Evolutionary conservation across 2,797 vertebrate species (phyloP).

Genomic region (Micropoecilia bifurca): DNA sequence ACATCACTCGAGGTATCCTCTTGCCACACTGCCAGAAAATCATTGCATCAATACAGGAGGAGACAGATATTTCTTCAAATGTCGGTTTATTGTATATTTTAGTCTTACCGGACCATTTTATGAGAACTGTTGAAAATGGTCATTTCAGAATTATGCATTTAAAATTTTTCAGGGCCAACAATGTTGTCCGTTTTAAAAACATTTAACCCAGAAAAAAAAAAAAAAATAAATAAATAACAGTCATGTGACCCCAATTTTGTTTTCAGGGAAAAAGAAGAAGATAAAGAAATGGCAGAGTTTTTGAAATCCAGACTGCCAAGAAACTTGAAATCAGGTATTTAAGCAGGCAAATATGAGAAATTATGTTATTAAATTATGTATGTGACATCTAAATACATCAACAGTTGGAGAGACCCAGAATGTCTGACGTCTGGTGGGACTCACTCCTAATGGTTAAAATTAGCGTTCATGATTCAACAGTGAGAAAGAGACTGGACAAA

Average conservation of each 20-base stretch:
- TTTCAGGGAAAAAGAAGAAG: slow-evolving; percentile 88
- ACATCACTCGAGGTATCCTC: too few species aligned
- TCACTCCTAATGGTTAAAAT: too few species aligned
- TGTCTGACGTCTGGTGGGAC: too few species aligned
- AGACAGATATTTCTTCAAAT: not conserved
- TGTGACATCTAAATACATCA: not conserved
- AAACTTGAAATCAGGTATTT: slow-evolving; percentile 81
- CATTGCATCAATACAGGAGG: too few species aligned
- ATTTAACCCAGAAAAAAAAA: not conserved
- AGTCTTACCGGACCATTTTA: not conserved
- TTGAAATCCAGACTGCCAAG: slow-evolving; percentile 87
- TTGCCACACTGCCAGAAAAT: too few species aligned
- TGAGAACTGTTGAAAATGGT: not conserved
- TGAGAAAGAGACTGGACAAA: too few species aligned
- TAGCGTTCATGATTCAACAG: too few species aligned
- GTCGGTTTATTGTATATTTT: not conserved
- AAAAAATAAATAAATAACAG: not conserved
- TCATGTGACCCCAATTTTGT: slow-evolving; percentile 14
- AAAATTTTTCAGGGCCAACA: not conserved
- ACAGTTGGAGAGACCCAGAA: not conserved
- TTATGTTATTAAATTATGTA: not conserved
- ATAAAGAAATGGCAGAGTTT: slow-evolving; percentile 93
- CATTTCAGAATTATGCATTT: not conserved
- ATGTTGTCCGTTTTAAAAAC: not conserved
- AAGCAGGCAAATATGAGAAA: not conserved